Percentiles rank a stretch among this genome's conserved stretches.
These are phyloP conservation scores for Parapristionchus giblindavisi DNA, from an alignment of 2,888 invertebrate species.

Conservation along the genomic window DNA sequence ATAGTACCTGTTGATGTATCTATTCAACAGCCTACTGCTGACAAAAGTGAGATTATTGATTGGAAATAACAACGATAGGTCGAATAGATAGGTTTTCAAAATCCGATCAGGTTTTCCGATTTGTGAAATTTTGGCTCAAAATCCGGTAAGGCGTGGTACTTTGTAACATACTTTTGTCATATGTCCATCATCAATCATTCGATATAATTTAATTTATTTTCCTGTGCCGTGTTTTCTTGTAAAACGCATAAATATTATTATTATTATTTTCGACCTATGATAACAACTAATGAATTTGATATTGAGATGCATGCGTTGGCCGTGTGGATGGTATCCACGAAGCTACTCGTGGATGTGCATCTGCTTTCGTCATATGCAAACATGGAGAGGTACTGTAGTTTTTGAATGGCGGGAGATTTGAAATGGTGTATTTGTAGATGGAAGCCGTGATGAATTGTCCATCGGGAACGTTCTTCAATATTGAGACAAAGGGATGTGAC, in stretches of 20 bases:
- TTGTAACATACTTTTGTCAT: too few relatives aligned
- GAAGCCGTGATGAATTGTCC: slow-evolving; percentile 4
- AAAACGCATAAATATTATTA: too few relatives aligned
- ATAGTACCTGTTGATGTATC: neutral
- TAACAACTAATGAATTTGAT: neutral
- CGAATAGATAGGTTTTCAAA: too few relatives aligned
- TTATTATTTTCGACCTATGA: too few relatives aligned
- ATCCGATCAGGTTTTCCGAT: too few relatives aligned
- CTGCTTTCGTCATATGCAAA: slow-evolving; percentile 20
- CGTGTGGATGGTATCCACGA: neutral
- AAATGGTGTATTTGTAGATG: neutral
- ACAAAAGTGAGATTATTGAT: slow-evolving; percentile 10
- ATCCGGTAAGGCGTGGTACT: too few relatives aligned
- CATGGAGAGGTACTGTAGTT: slow-evolving; percentile 6
- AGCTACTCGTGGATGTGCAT: neutral
- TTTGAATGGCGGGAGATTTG: too few relatives aligned
- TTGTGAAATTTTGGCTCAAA: too few relatives aligned
- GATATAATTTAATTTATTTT: too few relatives aligned
- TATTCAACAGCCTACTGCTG: neutral
- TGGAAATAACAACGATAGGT: too few relatives aligned
- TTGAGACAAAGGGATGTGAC: slow-evolving; percentile 20
- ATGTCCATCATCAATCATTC: too few relatives aligned
- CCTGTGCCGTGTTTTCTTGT: too few relatives aligned
- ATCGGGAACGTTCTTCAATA: slow-evolving; percentile 16
- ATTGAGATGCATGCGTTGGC: slow-evolving; percentile 8